Conservation (phyloP, 2,797 vertebrate genomes). For the Saguinus oedipus region DNA sequence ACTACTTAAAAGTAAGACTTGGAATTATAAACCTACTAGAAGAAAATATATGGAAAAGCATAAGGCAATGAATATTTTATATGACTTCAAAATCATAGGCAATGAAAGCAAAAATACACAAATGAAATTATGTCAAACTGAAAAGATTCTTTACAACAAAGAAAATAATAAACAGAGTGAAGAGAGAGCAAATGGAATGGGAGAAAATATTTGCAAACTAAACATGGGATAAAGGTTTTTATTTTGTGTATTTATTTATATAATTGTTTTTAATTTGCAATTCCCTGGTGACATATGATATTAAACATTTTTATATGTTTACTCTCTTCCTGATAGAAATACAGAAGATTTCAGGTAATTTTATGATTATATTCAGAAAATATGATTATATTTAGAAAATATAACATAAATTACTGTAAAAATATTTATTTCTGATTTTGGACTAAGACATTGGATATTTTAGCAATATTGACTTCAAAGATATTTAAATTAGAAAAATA, state of each 20-base stretch:
- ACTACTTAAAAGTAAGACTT: background rate
- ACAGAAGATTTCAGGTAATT: background rate
- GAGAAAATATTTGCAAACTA: background rate
- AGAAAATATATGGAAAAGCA: background rate
- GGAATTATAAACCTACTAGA: background rate
- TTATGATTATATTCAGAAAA: background rate
- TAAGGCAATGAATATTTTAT: background rate
- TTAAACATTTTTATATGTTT: no score
- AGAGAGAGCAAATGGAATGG: background rate
- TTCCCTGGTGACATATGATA: no score
- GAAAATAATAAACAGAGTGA: background rate
- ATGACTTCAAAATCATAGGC: background rate
- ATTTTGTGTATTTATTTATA: no score
- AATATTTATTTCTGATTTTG: background rate
- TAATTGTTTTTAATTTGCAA: no score
- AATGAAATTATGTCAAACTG: background rate
- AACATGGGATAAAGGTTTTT: no score
- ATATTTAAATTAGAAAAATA: conserved; percentile 1
- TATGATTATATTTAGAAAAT: background rate
- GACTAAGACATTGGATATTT: background rate
- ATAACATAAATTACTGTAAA: background rate
- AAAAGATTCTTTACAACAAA: background rate
- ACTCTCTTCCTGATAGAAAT: no score
- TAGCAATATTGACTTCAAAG: background rate
- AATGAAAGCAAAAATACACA: background rate